These are phyloP conservation scores for Stratiolaelaps scimitus DNA, from an alignment of 1,140 invertebrate genomes.

Conservation along the genomic window DNA sequence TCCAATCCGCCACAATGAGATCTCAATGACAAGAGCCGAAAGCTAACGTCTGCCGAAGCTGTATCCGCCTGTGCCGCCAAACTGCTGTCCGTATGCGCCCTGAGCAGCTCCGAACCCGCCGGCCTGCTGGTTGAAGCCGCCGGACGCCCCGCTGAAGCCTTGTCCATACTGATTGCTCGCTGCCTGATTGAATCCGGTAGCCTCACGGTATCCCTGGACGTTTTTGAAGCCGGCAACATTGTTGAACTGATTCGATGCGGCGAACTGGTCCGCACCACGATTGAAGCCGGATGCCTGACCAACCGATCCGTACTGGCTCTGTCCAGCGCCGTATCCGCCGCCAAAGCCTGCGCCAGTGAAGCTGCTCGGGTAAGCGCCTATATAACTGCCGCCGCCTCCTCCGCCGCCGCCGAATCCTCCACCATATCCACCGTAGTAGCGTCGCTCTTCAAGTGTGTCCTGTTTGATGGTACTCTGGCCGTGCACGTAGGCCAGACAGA, in stretches of 20 bases:
- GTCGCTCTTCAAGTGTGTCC: neutral
- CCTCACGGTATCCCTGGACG: constrained; percentile 3
- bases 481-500: too few species aligned
- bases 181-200: neutral
- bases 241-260: neutral
- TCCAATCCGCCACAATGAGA: too few species aligned
- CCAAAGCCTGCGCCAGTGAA: neutral
- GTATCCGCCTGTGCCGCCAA: neutral
- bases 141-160: neutral
- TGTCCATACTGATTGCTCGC: neutral
- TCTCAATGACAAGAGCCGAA: too few species aligned
- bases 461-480: too few species aligned
- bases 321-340: neutral
- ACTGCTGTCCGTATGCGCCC: constrained; percentile 1
- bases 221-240: constrained; percentile 16
- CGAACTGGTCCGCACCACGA: neutral
- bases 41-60: too few species aligned
- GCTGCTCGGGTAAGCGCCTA: too few species aligned
- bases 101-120: neutral
- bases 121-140: neutral
- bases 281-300: neutral
- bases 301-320: neutral
- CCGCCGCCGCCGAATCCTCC: neutral
- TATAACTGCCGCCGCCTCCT: too few species aligned
- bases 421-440: too few species aligned